Base-by-base conservation (phyloP, 1,140 invertebrate genomes). In the Trichonephila clavata region DNA sequence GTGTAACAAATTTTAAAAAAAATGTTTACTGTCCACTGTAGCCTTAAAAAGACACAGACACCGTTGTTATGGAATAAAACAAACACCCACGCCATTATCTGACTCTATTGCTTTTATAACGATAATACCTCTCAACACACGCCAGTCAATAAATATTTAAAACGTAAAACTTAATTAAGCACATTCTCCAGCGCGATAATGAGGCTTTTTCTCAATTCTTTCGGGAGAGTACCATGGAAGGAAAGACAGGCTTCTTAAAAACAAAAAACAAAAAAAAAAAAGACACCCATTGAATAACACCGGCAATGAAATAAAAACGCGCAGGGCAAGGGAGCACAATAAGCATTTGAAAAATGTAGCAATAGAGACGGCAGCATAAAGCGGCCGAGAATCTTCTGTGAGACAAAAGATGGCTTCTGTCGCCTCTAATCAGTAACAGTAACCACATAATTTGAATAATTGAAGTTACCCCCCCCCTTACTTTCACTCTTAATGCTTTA, bases 401-500 rank as follows among this genome's bases (percentile, higher is more conserved):
- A 92, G 91, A 92, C 81, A 92, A 88, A 92, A 93, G 84, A 61
- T 93, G 63, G 84, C n/a, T 63, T 63, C 86, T 92, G 91, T 88
- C 86, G 63, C 50, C 68, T 88, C 68, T 88, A 93, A 93, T 93
- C 92, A 93, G 86, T 27, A 65, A 88, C 84, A 87, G 65, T 87
- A 87, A 93, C 92, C 84, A 87, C 92, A 88, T 93, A 93, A 93
- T 93, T 93, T 93, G 86, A 93, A 93, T 93, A 93, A 93, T 93
- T 87, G 84, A 88, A 93, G 86, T 87, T 87, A 88, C 88, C 88
- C 43, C 24, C 21, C 89, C 77, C 27, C 50, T 24, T 4, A 39
- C 63, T 59, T 83, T 61, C 61, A 57, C 61, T 63, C 63, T 89
- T 89, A 89, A 89, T 71, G 87, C 50, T n/a, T 50, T 39, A 39